Base-by-base conservation (phyloP, 2,797 vertebrate genomes). In the Gobio occitaniae region DNA sequence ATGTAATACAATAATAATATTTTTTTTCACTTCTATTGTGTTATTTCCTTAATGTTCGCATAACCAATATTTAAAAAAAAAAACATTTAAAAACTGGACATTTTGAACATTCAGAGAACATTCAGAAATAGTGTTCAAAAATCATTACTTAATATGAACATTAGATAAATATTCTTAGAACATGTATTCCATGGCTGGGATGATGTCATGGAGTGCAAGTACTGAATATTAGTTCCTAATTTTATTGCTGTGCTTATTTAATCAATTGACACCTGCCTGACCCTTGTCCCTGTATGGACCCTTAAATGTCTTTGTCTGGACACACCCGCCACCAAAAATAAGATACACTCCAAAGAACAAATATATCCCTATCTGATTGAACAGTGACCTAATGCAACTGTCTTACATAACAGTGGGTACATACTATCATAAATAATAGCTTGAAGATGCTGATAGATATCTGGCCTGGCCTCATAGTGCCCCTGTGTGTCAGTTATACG, bases 361-460 rank as follows among this genome's bases (percentile, higher is more conserved):
- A 80, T 68, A 47, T 68, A 80, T 6, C 78, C 12, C 5, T 80
- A 52, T 68, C 78, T 44, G 52, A 56, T 13, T 72, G 68, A 44
- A 47, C 69, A 32, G 25, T 63, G 38, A 48, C 44, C 59, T 25
- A 6, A 75, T 59, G 29, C 9, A 38, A 50, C 12, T n/a, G 29
- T 47, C 25, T 75, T 83, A 12, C 6, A n/a, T 32, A 82, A 72
- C 66, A 29, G 25, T 61, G 41, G 1, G 54, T 32, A 61, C 68
- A 47, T 15, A 0, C 19, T 48, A 54, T 80, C 32, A 11, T 50
- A 29, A n/a, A 61, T 82, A 36, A 29, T 61, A 13, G 36, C 25
- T 25, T n/a, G 4, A 59, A 72, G 78, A 44, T 61, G 56, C 65
- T 54, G 38, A 72, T 72, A 48, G 2, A 71, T 61, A 32, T 74